Evolutionary conservation across 2,113 vertebrate genomes (phyloP).

Genomic region (Ailuropoda melanoleuca): DNA sequence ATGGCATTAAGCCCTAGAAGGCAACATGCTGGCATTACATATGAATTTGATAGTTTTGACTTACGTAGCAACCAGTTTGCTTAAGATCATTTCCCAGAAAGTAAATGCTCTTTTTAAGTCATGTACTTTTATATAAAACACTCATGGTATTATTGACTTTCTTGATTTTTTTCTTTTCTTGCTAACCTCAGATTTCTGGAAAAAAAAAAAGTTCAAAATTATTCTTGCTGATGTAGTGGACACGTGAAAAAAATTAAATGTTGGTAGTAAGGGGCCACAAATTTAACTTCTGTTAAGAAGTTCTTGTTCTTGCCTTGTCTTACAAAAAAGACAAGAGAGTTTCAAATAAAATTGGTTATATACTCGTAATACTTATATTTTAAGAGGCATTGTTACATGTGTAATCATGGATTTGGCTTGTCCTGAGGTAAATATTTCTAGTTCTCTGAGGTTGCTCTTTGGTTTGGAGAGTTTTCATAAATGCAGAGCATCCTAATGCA

Average conservation of each 20-base stretch:
- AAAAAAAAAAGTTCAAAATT: constrained; percentile 79
- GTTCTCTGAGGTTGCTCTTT: constrained; percentile 87
- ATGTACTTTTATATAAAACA: constrained; percentile 71
- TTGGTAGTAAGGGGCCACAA: constrained; percentile 67
- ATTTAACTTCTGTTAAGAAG: constrained; percentile 72
- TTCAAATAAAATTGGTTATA: constrained; percentile 74
- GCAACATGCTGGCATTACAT: constrained; percentile 88
- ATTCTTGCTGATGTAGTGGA: constrained; percentile 45
- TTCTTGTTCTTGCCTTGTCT: constrained; percentile 65
- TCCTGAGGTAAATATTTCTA: constrained; percentile 78
- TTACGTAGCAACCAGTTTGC: constrained; percentile 71
- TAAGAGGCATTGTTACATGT: constrained; percentile 31
- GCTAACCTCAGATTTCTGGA: constrained; percentile 89
- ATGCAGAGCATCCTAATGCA: constrained; percentile 77
- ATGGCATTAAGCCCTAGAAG: constrained; percentile 86
- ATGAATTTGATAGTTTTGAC: constrained; percentile 76
- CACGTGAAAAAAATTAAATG: constrained; percentile 62
- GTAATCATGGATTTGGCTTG: constrained; percentile 71
- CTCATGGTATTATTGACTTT: constrained; percentile 63
- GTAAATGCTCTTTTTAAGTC: constrained; percentile 69
- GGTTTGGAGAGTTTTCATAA: constrained; percentile 77
- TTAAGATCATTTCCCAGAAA: constrained; percentile 77
- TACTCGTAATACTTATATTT: constrained; percentile 52
- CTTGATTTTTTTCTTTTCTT: constrained; percentile 72
- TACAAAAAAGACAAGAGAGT: constrained; percentile 61